Conservation (phyloP, 2,797 vertebrate species). For the Poecilia gillii region DNA sequence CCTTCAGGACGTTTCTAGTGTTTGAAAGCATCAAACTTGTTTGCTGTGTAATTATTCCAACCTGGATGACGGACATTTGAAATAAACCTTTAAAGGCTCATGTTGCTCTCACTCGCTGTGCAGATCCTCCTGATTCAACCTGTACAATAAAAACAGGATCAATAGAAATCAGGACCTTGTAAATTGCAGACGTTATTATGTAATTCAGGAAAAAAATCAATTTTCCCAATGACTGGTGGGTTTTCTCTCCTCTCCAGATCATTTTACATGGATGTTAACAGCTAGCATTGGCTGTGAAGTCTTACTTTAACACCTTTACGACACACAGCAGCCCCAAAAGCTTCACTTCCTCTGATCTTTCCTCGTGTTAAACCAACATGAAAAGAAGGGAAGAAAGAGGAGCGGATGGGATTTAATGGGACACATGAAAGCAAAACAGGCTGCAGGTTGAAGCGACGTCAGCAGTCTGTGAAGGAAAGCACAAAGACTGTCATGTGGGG, state of each 20-base stretch:
- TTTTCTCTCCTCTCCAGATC: not conserved
- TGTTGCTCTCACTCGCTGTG: not conserved
- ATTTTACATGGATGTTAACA: constrained; percentile 7
- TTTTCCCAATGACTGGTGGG: not conserved
- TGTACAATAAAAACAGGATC: not conserved
- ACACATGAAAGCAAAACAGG: constrained; percentile 16
- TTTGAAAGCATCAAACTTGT: not conserved
- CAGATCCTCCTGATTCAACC: not conserved
- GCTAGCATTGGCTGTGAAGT: constrained; percentile 12
- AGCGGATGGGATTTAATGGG: not conserved
- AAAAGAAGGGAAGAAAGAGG: constrained; percentile 7
- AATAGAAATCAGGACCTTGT: not conserved
- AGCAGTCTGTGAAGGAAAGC: constrained; percentile 34
- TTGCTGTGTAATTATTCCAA: not conserved
- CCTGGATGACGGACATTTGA: not conserved
- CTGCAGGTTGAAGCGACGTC: constrained; percentile 42
- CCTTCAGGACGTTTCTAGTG: not conserved
- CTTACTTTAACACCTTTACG: not conserved
- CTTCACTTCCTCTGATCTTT: constrained; percentile 14
- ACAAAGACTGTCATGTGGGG: constrained; percentile 14
- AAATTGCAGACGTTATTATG: constrained; percentile 8
- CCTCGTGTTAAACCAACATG: constrained; percentile 12
- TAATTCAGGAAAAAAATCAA: not conserved
- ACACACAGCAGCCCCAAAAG: not conserved
- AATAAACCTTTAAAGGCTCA: not conserved